Evolutionary conservation across 1,140 invertebrate genomes (phyloP).

Genomic region (Hyphantria cunea): DNA sequence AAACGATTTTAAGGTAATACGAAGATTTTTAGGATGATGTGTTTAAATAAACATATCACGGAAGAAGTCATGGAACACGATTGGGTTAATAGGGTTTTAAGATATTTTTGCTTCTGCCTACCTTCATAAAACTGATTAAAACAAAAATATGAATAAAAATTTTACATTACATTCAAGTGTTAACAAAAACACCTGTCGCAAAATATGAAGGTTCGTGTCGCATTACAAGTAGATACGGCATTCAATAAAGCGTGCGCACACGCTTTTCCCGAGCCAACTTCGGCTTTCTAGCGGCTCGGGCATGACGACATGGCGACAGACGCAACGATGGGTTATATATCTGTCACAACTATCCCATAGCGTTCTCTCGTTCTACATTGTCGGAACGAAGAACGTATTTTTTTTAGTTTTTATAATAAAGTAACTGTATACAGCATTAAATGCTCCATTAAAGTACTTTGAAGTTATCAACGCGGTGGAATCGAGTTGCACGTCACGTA

Average conservation of each 20-base stretch:
- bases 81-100: too few species aligned
- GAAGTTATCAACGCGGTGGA: conserved; percentile 13
- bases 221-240: conserved; percentile 9
- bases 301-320: conserved; percentile 23
- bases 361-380: not conserved
- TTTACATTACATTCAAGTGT: too few species aligned
- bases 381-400: too few species aligned
- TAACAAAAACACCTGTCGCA: too few species aligned
- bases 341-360: conserved; percentile 13
- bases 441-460: conserved; percentile 8
- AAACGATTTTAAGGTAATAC: conserved; percentile 3
- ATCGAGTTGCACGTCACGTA: conserved; percentile 14
- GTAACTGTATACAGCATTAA: conserved; percentile 18
- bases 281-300: conserved; percentile 27
- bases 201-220: conserved; percentile 9
- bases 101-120: not conserved
- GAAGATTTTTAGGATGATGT: conserved; percentile 1
- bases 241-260: conserved; percentile 18
- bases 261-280: conserved; percentile 29
- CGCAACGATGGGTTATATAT: conserved; percentile 15
- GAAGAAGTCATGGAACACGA: too few species aligned
- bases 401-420: conserved; percentile 19
- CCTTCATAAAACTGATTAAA: too few species aligned
- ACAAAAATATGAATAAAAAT: too few species aligned
- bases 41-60: not conserved